Conservation (phyloP, 1,140 invertebrate genomes). For the Venturia canescens region DNA sequence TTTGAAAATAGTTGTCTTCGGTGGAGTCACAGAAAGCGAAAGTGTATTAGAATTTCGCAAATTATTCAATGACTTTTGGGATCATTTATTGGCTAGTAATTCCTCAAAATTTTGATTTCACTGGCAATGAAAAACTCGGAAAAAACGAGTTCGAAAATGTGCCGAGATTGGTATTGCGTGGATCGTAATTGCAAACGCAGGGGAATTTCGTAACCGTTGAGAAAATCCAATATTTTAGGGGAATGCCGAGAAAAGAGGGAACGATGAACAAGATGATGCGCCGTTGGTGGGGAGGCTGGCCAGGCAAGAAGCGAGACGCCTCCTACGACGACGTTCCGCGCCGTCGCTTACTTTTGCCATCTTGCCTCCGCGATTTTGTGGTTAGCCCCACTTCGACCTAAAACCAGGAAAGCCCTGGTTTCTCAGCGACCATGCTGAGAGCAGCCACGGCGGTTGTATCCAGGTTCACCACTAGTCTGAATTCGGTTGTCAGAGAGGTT, state of each 20-base stretch:
- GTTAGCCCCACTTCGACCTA: constrained; percentile 71
- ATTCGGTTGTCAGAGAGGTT: constrained; percentile 40
- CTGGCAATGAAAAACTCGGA: too few relatives aligned
- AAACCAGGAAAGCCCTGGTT: constrained; percentile 66
- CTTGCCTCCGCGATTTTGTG: constrained; percentile 72
- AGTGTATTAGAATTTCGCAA: too few relatives aligned
- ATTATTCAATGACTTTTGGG: too few relatives aligned
- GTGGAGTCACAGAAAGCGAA: too few relatives aligned
- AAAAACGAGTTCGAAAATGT: too few relatives aligned
- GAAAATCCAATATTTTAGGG: constrained; percentile 43
- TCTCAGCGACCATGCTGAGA: constrained; percentile 56
- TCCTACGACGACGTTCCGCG: constrained; percentile 53
- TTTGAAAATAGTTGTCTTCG: too few relatives aligned
- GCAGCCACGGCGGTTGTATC: constrained; percentile 36
- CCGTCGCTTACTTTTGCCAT: constrained; percentile 72
- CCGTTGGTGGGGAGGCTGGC: constrained; percentile 67
- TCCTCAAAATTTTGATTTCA: too few relatives aligned
- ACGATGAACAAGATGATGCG: constrained; percentile 67
- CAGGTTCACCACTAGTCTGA: constrained; percentile 39
- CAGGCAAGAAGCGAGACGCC: constrained; percentile 71
- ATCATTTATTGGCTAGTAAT: too few relatives aligned
- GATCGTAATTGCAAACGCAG: constrained; percentile 36
- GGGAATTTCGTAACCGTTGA: constrained; percentile 60
- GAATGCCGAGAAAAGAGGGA: constrained; percentile 48
- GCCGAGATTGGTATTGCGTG: constrained; percentile 63